phyloP scores from a whole-genome alignment of 2,797 vertebrate genomes.

The Onychomys torridus region DNA sequence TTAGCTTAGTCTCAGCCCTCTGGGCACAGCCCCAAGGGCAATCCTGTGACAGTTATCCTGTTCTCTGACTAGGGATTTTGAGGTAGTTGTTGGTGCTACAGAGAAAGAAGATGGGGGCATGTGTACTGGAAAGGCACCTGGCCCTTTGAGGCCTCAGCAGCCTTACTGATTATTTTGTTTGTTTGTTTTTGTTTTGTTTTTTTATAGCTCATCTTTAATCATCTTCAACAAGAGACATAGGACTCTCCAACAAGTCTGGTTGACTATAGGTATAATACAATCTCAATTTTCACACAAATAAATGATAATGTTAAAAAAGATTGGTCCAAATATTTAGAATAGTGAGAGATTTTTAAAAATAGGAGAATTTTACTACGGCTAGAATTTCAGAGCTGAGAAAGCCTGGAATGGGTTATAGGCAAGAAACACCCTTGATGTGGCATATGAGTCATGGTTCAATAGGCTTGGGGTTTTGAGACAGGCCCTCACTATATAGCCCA shows the following conservation, averaged over 20 bases:
- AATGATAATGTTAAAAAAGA: background rate
- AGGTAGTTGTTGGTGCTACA: background rate
- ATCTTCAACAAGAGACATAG: background rate
- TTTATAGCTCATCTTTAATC: background rate
- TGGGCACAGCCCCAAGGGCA: background rate
- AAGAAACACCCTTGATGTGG: background rate
- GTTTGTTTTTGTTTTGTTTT: background rate
- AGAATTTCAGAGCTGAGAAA: background rate
- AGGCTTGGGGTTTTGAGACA: background rate
- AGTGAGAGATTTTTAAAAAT: background rate
- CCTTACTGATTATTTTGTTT: background rate
- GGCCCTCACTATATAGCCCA: background rate
- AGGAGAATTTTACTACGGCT: background rate
- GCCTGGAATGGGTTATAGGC: background rate
- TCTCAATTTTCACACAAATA: background rate
- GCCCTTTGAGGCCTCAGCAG: background rate
- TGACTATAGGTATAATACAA: background rate
- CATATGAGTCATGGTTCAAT: background rate
- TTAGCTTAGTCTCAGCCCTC: background rate
- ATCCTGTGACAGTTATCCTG: background rate
- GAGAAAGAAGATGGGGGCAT: background rate
- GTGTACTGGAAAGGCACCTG: background rate
- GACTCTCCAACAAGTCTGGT: background rate
- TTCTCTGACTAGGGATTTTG: background rate
- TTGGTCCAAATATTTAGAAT: background rate